Evolutionary conservation across 2,888 invertebrate genomes (phyloP).

Genomic region (Mactromeris polynyma): DNA sequence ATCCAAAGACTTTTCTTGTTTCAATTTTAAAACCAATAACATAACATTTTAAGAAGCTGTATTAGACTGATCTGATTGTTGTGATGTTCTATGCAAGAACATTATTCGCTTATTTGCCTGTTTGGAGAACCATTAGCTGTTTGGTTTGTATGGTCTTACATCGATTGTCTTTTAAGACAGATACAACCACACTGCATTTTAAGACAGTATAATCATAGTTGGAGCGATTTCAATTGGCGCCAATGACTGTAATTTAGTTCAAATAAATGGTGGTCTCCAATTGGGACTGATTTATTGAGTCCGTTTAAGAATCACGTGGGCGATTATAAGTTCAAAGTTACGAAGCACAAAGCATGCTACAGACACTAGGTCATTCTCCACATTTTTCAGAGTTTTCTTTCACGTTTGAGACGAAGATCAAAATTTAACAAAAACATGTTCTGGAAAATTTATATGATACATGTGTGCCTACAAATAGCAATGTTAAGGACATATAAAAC

Average conservation of each 20-base stretch:
- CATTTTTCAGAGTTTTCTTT: too few relatives aligned
- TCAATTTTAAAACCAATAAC: too few relatives aligned
- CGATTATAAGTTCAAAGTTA: not conserved
- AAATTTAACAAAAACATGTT: too few relatives aligned
- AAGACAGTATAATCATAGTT: constrained; percentile 11
- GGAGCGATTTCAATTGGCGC: not conserved
- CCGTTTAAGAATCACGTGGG: not conserved
- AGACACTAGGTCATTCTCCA: too few relatives aligned
- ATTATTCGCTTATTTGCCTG: not conserved
- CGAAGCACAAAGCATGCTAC: too few relatives aligned
- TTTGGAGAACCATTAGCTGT: not conserved
- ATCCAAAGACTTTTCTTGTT: too few relatives aligned
- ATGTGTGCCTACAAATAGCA: too few relatives aligned
- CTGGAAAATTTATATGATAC: too few relatives aligned
- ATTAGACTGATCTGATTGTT: not conserved
- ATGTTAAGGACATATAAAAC: too few relatives aligned
- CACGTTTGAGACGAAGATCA: too few relatives aligned
- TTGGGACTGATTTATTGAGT: not conserved
- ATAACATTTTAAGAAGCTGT: too few relatives aligned
- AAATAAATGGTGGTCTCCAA: constrained; percentile 3
- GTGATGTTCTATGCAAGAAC: not conserved
- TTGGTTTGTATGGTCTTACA: not conserved
- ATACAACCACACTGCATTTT: not conserved
- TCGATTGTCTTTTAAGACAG: not conserved
- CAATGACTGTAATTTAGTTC: not conserved